phyloP scores from a whole-genome alignment of 2,113 vertebrate species.

The cattle (Bos taurus) region DNA sequence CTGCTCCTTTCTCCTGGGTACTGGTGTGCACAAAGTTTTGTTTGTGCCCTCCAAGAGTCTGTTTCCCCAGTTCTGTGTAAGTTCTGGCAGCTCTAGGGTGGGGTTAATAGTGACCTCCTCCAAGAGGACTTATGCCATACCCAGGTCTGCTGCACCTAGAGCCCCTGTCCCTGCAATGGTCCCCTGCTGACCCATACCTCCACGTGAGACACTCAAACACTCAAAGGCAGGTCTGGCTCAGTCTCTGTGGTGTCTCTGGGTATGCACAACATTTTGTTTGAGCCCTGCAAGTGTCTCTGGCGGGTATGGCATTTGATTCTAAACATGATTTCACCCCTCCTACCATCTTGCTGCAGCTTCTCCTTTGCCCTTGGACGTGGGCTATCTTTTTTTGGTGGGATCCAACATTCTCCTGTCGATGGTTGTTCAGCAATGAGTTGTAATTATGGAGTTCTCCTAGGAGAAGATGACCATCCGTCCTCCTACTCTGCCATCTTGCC shows the following conservation, averaged over 20 bases:
- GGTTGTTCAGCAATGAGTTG: not conserved
- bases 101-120: not conserved
- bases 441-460: not conserved
- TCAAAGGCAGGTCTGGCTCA: not conserved
- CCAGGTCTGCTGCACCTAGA: not conserved
- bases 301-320: not conserved
- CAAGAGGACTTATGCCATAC: not conserved
- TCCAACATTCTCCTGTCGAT: rapidly evolving
- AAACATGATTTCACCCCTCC: not conserved
- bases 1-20: not conserved
- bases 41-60: not conserved
- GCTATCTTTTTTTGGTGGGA: not conserved
- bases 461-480: not conserved
- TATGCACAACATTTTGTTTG: not conserved
- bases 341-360: not conserved
- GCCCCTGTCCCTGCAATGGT: not conserved
- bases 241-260: not conserved
- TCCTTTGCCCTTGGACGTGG: not conserved
- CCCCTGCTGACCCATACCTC: not conserved
- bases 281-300: rapidly evolving
- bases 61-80: not conserved
- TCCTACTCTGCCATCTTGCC: not conserved
- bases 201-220: not conserved
- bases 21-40: not conserved
- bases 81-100: not conserved